Evolutionary conservation across 2,113 vertebrate genomes (phyloP).

Genomic region (Dipodomys stephensi): DNA sequence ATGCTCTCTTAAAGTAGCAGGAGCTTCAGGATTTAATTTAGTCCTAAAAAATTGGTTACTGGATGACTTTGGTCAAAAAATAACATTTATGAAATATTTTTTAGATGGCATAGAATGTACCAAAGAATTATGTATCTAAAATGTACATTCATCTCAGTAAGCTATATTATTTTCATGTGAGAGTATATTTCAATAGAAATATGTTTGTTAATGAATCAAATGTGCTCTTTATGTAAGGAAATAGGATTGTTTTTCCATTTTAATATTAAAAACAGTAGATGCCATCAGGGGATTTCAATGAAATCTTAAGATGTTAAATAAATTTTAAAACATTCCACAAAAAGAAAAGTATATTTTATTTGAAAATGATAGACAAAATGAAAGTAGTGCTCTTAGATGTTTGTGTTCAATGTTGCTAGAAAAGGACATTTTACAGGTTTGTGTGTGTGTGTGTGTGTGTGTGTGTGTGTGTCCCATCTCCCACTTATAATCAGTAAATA

Average conservation of each 20-base stretch:
- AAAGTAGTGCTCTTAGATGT: neutral
- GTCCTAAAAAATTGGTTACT: neutral
- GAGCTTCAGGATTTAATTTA: neutral
- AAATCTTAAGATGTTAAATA: conserved; percentile 7
- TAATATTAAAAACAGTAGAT: neutral
- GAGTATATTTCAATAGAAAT: neutral
- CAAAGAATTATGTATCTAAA: neutral
- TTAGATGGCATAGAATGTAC: neutral
- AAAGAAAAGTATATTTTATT: neutral
- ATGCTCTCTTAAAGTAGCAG: neutral
- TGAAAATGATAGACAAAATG: neutral
- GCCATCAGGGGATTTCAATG: neutral
- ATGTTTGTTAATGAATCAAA: neutral
- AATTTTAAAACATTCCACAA: neutral
- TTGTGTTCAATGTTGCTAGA: neutral
- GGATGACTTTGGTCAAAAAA: neutral
- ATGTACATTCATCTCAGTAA: neutral
- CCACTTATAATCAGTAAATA: too few species aligned
- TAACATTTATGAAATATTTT: neutral
- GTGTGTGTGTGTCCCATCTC: too few species aligned
- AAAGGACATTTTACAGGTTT: neutral
- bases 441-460: too few species aligned
- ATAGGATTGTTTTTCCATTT: neutral
- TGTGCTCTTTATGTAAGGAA: neutral
- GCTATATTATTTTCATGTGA: neutral